phyloP scores from a whole-genome alignment of 2,888 invertebrate species.

The Trissolcus brochymenae region DNA sequence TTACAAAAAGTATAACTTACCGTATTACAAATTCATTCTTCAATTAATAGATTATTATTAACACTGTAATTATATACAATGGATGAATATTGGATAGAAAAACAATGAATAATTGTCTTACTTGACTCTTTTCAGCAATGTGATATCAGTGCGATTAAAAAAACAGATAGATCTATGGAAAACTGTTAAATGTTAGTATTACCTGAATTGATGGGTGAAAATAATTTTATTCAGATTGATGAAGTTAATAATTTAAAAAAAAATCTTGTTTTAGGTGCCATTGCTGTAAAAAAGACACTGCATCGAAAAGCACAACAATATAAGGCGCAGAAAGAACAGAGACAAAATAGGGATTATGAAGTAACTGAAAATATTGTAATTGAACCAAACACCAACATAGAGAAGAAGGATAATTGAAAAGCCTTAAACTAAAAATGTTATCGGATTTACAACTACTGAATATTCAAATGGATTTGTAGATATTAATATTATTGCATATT shows the following conservation, averaged over 20 bases:
- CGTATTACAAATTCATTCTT: slow-evolving; percentile 2
- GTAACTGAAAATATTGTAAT: neutral
- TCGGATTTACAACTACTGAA: neutral
- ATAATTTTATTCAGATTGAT: neutral
- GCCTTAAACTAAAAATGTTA: neutral
- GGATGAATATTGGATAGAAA: neutral
- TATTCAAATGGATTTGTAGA: neutral
- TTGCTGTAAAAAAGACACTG: slow-evolving; percentile 68
- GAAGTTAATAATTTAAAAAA: neutral
- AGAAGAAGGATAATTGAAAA: neutral
- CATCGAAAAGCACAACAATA: slow-evolving; percentile 62
- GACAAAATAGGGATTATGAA: slow-evolving; percentile 1
- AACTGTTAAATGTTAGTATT: slow-evolving; percentile 65
- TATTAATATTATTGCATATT: neutral
- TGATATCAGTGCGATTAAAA: slow-evolving; percentile 38
- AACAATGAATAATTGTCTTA: neutral
- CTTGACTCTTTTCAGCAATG: slow-evolving; percentile 18
- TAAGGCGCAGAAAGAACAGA: slow-evolving; percentile 26
- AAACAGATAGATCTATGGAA: slow-evolving; percentile 66
- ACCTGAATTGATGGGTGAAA: neutral
- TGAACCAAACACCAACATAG: neutral
- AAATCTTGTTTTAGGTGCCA: slow-evolving; percentile 61
- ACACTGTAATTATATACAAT: neutral
- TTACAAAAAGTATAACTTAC: slow-evolving; percentile 55
- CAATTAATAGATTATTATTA: neutral